Conservation (phyloP, 2,797 vertebrate genomes). For the Jordanella pulchra region DNA sequence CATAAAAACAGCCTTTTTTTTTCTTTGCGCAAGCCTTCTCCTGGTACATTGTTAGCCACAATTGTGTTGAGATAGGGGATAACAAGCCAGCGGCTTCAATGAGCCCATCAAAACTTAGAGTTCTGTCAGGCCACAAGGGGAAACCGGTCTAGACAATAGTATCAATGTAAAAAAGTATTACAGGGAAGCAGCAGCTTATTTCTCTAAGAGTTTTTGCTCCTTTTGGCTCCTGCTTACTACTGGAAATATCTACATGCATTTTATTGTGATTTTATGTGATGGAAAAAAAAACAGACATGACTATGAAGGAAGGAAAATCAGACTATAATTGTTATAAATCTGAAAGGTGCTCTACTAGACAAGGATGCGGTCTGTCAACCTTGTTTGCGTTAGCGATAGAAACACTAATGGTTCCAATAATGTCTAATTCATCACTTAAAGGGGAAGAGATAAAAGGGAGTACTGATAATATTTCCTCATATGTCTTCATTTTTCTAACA, state of each 20-base stretch:
- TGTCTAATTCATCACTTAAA: too few relatives aligned
- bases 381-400: too few relatives aligned
- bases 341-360: too few relatives aligned
- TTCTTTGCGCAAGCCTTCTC: conserved; percentile 19
- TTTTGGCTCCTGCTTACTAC: conserved; percentile 20
- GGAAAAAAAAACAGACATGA: not conserved
- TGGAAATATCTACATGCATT: not conserved
- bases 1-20: conserved; percentile 5
- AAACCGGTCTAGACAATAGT: conserved; percentile 58
- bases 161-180: conserved; percentile 34
- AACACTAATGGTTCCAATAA: too few relatives aligned
- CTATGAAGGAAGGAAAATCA: too few relatives aligned
- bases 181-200: conserved; percentile 34
- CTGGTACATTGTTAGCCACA: conserved; percentile 39
- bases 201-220: conserved; percentile 49
- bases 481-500: too few relatives aligned
- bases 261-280: conserved; percentile 1
- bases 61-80: conserved; percentile 56
- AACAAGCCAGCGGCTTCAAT: conserved; percentile 57
- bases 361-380: too few relatives aligned
- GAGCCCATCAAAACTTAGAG: conserved; percentile 54
- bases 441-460: too few relatives aligned
- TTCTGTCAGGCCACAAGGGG: conserved; percentile 48
- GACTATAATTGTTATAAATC: too few relatives aligned
- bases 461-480: too few relatives aligned